A percentile compares a stretch with the other conserved stretches of the same genome.
phyloP scores from a whole-genome alignment of 1,140 invertebrate genomes.

The Patella vulgata region DNA sequence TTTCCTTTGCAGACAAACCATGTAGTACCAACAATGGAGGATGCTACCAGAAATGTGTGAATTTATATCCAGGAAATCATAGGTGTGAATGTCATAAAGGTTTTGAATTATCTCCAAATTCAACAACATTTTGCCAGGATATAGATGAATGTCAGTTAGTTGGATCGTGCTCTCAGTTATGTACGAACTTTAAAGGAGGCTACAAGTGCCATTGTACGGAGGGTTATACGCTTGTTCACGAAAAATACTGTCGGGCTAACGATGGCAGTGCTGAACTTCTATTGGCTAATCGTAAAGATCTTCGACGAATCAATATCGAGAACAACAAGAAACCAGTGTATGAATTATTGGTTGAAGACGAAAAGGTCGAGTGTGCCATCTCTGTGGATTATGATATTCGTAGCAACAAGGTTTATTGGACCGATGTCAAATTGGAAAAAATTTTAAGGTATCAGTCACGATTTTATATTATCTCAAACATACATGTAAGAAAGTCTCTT shows the following conservation, averaged over 20 bases:
- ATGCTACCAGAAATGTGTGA: slow-evolving; percentile 41
- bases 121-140: slow-evolving; percentile 72
- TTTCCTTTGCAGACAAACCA: slow-evolving; percentile 38
- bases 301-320: slow-evolving; percentile 48
- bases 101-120: slow-evolving; percentile 30
- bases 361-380: slow-evolving; percentile 66
- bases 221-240: slow-evolving; percentile 88
- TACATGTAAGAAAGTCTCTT: background rate
- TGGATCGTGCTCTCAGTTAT: slow-evolving; percentile 92
- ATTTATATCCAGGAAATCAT: slow-evolving; percentile 8
- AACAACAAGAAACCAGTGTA: slow-evolving; percentile 33
- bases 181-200: slow-evolving; percentile 88
- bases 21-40: slow-evolving; percentile 43
- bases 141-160: slow-evolving; percentile 88
- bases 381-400: slow-evolving; percentile 74
- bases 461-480: background rate
- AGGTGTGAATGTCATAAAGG: slow-evolving; percentile 48
- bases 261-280: slow-evolving; percentile 54
- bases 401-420: slow-evolving; percentile 94
- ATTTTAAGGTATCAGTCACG: slow-evolving; percentile 75
- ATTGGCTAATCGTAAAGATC: slow-evolving; percentile 56
- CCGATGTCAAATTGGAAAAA: slow-evolving; percentile 87
- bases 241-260: slow-evolving; percentile 80
- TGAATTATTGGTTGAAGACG: slow-evolving; percentile 40
- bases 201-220: slow-evolving; percentile 91